phyloP scores from a whole-genome alignment of 2,113 vertebrate species.

The Datnioides undecimradiatus region DNA sequence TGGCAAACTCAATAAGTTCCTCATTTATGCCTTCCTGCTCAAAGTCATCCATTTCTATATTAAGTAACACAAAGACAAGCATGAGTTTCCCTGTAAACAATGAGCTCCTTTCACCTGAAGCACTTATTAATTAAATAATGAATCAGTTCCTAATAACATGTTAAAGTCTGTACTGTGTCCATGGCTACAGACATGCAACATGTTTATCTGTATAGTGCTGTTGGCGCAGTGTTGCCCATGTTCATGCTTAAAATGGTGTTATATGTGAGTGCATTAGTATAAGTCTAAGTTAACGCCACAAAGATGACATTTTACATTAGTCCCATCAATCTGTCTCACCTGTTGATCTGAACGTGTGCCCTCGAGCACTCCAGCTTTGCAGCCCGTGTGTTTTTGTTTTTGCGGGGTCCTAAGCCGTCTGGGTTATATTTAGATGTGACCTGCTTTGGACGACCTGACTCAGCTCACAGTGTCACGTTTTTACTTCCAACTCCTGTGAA shows the following conservation, averaged over 20 bases:
- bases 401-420: conserved; percentile 22
- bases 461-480: conserved; percentile 51
- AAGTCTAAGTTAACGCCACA: neutral
- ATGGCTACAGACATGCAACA: neutral
- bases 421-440: conserved; percentile 79
- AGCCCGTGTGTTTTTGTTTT: conserved; percentile 68
- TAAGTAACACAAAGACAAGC: neutral
- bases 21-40: conserved; percentile 81
- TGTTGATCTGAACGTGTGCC: conserved; percentile 21
- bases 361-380: neutral
- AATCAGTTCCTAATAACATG: neutral
- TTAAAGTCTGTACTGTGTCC: neutral
- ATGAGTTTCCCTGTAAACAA: neutral
- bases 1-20: conserved; percentile 85
- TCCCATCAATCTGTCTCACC: conserved; percentile 46
- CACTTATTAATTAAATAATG: too few relatives aligned
- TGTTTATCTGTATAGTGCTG: neutral
- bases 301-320: neutral
- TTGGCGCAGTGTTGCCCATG: neutral
- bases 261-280: neutral
- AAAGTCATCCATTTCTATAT: conserved; percentile 80
- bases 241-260: neutral
- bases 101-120: neutral
- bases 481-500: conserved; percentile 11
- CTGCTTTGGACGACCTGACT: conserved; percentile 55